These are phyloP conservation scores for Boloria euphrosyne DNA, from an alignment of 2,888 invertebrate species.

Conservation along the genomic window DNA sequence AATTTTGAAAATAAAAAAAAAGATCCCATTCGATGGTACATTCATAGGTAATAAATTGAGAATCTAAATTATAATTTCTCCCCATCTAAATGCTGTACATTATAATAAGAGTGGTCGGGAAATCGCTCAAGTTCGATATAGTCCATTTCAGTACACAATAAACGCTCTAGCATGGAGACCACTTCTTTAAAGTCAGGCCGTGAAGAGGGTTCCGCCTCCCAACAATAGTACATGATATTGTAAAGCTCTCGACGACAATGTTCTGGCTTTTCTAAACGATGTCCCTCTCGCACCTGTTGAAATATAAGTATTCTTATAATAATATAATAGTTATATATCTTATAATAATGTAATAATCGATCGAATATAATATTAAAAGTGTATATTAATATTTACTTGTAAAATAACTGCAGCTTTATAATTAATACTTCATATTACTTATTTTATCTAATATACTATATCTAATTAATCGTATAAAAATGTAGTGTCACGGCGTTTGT, in stretches of 20 bases:
- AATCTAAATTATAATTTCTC: conserved; percentile 82
- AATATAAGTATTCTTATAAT: neutral
- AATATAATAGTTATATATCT: too few species aligned
- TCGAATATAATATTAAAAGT: too few species aligned
- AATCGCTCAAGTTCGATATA: conserved; percentile 96
- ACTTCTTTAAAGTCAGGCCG: conserved; percentile 93
- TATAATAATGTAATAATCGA: too few species aligned
- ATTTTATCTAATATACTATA: too few species aligned
- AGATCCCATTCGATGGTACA: too few species aligned
- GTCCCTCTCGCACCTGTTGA: conserved; percentile 90
- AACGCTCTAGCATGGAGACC: conserved; percentile 89
- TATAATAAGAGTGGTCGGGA: conserved; percentile 96
- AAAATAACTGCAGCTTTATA: too few species aligned
- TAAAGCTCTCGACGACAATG: conserved; percentile 96
- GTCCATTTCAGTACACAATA: conserved; percentile 94
- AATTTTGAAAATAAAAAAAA: too few species aligned
- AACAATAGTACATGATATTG: conserved; percentile 97
- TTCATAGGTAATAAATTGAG: neutral
- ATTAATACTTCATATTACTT: too few species aligned
- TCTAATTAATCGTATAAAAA: too few species aligned
- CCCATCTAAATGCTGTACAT: conserved; percentile 91
- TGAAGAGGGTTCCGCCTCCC: conserved; percentile 92
- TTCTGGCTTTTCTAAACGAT: conserved; percentile 94
- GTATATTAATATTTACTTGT: too few species aligned
- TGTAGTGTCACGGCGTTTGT: too few species aligned